phyloP scores from a whole-genome alignment of 2,888 invertebrate genomes.

The Drosophila helvetica region DNA sequence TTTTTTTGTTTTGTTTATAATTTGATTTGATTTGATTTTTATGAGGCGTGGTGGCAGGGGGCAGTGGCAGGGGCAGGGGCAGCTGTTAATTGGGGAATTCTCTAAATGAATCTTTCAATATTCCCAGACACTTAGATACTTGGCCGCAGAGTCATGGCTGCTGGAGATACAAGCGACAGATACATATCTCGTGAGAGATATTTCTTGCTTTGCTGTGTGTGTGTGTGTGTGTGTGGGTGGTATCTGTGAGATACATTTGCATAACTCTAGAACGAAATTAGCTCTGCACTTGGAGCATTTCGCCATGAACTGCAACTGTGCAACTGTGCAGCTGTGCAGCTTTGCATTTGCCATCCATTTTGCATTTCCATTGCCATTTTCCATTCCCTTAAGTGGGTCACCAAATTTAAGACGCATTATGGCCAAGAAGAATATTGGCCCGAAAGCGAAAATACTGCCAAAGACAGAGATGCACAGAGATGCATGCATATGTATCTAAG shows the following conservation, averaged over 20 bases:
- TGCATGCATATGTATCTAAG: constrained; percentile 8
- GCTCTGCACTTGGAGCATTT: background rate
- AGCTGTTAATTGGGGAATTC: background rate
- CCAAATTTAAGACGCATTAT: constrained; percentile 44
- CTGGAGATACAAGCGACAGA: background rate
- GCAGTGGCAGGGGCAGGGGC: background rate
- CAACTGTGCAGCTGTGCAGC: background rate
- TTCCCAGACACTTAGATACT: background rate
- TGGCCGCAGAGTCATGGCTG: background rate
- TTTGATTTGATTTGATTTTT: constrained; percentile 1
- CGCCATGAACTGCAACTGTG: background rate
- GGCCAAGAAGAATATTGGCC: constrained; percentile 31
- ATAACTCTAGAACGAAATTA: background rate
- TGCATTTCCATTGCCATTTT: constrained; percentile 4
- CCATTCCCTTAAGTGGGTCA: constrained; percentile 38
- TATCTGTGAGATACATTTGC: constrained; percentile 1
- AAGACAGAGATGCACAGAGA: constrained; percentile 48
- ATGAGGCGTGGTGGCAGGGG: background rate
- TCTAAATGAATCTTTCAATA: background rate
- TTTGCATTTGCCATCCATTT: background rate
- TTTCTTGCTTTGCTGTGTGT: background rate
- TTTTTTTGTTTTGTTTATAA: constrained; percentile 26
- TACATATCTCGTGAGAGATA: background rate
- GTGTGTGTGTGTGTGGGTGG: background rate
- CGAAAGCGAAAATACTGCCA: constrained; percentile 38